Base-by-base conservation (phyloP, 2,888 invertebrate genomes). In the Torymus texanus region DNA sequence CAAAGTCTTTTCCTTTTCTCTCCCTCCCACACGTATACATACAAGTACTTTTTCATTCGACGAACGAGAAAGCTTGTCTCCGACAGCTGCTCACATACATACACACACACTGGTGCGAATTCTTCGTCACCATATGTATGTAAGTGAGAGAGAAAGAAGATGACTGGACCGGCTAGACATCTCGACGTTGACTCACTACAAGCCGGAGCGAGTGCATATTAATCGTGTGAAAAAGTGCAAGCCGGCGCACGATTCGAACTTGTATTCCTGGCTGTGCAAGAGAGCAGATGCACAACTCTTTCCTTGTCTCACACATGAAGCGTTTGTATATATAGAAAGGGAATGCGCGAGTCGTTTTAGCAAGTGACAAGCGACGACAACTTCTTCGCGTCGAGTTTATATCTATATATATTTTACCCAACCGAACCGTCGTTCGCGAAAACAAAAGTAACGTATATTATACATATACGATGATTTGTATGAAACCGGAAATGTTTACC, bases 191-290 rank as follows among this genome's bases (percentile, higher is more conserved):
- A 83, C 73, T 79, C 82, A 81, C 79, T 13, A 53, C 51, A 18
- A n/a, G n/a, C 24, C 21, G 75, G 67, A 58, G 14, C 75, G 75
- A 80, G 79, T 78, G 81, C 82, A 82, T 82, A 83, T 82, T 83
- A 82, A 83, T 83, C 82, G 81, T 82, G 84, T 79, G 83, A 84
- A 84, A 84, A 83, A 83, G 74, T 71, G 81, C 77, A 56, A 56
- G 65, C 65, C 72, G 74, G 76, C 41, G 41, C n/a, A n/a, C 41
- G 70, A 79, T 81, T 80, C 80, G 79, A 78, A 81, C 79, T 81
- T 51, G 65, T 75, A 80, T 63, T 50, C 24, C 24, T 21, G 58
- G 14, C 63, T n/a, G 21, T 2, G 2, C 21, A 21, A 21, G 21
- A 21, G 51, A 41, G 11, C 61, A 21, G 24, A 10, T 50, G n/a